Evolutionary conservation across 2,888 invertebrate genomes (phyloP), one percentile per base, ranked within the genome.

Genomic region (Limnephilus lunatus): DNA sequence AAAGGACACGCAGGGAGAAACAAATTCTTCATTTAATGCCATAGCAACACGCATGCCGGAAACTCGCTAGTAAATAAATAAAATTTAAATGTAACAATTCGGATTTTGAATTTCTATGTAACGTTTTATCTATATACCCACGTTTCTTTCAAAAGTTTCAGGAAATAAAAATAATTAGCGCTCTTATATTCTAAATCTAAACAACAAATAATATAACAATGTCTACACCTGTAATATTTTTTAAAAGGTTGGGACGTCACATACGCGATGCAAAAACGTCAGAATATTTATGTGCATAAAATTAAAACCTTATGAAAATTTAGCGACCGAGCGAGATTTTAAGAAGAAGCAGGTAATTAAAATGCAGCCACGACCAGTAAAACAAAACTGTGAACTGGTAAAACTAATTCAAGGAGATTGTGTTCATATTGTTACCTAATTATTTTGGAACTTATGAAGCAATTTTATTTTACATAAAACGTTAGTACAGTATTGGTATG

Each of bases 371-470:
- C 32, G 87, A 25, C 2, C 0, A 31, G 14, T 32, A 31, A 15
- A 68, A 25, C 25, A 2, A 30, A 68, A 68, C 35, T 68, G 30
- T 32, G 30, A 53, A 87, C 53, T 19, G 87, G 87, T 87, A 87
- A 87, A 87, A 87, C 87, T n/a, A 87, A 87, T 87, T 87, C 87
- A 87, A 87, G 68, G 87, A 87, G 68, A 87, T 68, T 15, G 30
- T n/a, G 15, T 86, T 30, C 39, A 30, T 85, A 86, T 86, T 86
- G 44, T 86, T 83, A 0, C 9, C 7, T 32, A 30, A 82, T 30
- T 82, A 82, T 82, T 82, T 82, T 14, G 32, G 32, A 32, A 82
- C 30, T 14, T 31, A 30, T 14, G 15, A 82, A 82, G 9, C 19
- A 82, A 30, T 82, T 68, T 68, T 9, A 48, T 44, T 44, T 44